Evolutionary conservation across 2,113 vertebrate species (phyloP).

Genomic region (Hemicordylus capensis): DNA sequence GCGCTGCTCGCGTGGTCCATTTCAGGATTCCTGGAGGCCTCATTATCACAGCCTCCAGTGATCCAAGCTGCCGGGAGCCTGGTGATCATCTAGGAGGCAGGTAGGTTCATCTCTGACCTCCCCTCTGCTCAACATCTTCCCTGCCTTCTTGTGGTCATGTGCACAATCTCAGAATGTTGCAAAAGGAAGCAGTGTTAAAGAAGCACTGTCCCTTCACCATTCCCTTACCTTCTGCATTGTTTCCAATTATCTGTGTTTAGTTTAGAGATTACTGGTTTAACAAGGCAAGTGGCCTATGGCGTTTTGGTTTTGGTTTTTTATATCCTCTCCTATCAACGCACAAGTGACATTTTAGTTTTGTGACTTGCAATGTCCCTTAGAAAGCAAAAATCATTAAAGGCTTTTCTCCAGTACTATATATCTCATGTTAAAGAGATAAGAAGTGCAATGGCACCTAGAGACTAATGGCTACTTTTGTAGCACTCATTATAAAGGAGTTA

Average conservation of each 20-base stretch:
- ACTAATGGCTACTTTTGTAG: background rate
- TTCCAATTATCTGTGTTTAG: background rate
- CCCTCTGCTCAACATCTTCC: too few relatives aligned
- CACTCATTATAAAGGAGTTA: slow-evolving; percentile 28
- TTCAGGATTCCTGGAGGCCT: too few relatives aligned
- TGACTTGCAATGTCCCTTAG: fast-evolving
- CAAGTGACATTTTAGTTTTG: background rate
- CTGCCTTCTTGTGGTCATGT: too few relatives aligned
- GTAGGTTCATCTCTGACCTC: too few relatives aligned
- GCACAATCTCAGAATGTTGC: too few relatives aligned
- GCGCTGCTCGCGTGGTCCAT: too few relatives aligned
- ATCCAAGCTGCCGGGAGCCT: too few relatives aligned
- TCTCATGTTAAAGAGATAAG: background rate
- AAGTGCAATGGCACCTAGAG: background rate
- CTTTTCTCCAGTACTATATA: background rate
- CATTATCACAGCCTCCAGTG: too few relatives aligned
- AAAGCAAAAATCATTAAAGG: background rate
- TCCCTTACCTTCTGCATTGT: background rate
- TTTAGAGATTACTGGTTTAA: fast-evolving
- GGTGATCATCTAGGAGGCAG: too few relatives aligned
- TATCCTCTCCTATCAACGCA: background rate
- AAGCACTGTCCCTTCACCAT: background rate
- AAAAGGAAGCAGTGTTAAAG: background rate
- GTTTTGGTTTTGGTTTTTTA: background rate
- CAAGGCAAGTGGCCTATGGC: background rate